Base-by-base conservation (phyloP, 2,797 vertebrate genomes). In the Tragopan temminckii region DNA sequence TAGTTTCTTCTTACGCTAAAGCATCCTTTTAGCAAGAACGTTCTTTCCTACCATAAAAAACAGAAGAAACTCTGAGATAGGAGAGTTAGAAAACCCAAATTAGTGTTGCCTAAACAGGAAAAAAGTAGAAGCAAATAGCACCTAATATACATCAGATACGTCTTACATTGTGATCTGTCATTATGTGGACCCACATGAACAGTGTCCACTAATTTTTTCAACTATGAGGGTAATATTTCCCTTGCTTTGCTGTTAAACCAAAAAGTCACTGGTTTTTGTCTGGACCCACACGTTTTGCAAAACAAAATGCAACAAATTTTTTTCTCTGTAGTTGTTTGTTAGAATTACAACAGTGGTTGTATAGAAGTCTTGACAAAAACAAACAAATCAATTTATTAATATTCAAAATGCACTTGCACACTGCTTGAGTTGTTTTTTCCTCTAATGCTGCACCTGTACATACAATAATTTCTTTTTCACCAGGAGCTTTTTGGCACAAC, bases 401-500 rank as follows among this genome's bases (percentile, higher is more conserved):
- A 91, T 92, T 92, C 81, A 89, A 67, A 76, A 77, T 75, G 71
- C 45, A 80, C 64, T 55, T 70, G 20, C 58, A 70, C 79, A 20
- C 79, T 82, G 71, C 50, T 86, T 91, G 76, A 85, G 1, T 40
- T 59, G 11, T 46, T 70, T 61, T 53, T 84, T n/a, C 45, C 36
- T 77, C 31, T 89, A 84, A 68, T 77, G 27, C 24, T 80, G 80
- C 78, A 81, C 61, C 61, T 92, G 85, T 83, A 52, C 40, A 33
- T 58, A 72, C 25, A 45, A 27, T 62, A 46, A 31, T 61, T 93
- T 79, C 27, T 80, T 91, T 94, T 77, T 79, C 48, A 88, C 42
- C 19, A 14, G 15, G 80, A 48, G 48, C 12, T 90, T 96, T 96
- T 89, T 94, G 88, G 90, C 90, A 80, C 35, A 50, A 35, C 61